A percentile compares a stretch with the other conserved stretches of the same genome.
These are phyloP conservation scores for Hypomecis atomaria DNA, from an alignment of 2,888 invertebrate species.

Conservation along the genomic window DNA sequence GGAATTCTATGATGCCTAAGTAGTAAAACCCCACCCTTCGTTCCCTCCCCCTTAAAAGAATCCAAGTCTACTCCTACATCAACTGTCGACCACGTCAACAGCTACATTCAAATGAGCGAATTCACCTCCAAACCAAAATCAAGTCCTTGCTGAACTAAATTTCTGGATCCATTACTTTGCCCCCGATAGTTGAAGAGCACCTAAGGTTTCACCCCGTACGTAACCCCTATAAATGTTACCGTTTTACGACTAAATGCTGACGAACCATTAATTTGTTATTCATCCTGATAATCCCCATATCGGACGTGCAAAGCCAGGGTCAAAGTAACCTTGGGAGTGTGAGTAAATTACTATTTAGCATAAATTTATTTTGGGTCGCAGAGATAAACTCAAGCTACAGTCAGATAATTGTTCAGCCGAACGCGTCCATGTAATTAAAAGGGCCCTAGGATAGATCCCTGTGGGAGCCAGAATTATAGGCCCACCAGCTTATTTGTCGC, in stretches of 20 bases:
- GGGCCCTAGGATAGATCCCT: constrained; percentile 47
- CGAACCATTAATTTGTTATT: not conserved
- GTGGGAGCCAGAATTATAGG: constrained; percentile 56
- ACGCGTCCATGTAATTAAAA: constrained; percentile 57
- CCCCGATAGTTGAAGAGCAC: too few species aligned
- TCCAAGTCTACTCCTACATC: too few species aligned
- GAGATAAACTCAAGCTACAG: constrained; percentile 44
- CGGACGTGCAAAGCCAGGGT: constrained; percentile 27
- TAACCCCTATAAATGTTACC: too few species aligned
- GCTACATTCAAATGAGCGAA: too few species aligned
- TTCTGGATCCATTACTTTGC: too few species aligned
- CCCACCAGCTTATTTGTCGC: not conserved
- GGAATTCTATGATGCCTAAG: too few species aligned
- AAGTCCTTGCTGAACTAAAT: too few species aligned
- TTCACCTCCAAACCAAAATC: too few species aligned
- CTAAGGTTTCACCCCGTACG: too few species aligned
- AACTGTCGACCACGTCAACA: too few species aligned
- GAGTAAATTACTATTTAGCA: constrained; percentile 43
- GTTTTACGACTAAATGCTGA: not conserved
- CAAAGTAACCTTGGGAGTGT: constrained; percentile 18
- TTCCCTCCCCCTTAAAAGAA: too few species aligned
- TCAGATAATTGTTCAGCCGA: constrained; percentile 52
- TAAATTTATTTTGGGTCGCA: constrained; percentile 39
- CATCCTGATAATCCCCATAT: not conserved
- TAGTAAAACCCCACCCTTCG: too few species aligned